phyloP scores from a whole-genome alignment of 2,113 vertebrate species.

The Centropus unirufus region DNA sequence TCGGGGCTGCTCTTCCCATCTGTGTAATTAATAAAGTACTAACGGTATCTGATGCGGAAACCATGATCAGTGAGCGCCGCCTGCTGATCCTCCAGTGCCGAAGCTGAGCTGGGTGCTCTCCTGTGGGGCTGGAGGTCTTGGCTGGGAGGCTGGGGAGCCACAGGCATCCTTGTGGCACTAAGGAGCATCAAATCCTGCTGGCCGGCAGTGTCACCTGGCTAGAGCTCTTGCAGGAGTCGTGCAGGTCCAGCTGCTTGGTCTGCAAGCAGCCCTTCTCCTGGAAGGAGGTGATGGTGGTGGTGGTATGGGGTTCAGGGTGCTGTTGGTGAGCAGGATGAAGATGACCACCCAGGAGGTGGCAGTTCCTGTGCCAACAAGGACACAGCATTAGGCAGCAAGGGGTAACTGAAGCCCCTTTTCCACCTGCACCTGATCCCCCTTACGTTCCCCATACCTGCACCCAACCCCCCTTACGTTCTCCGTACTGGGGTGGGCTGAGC shows the following conservation, averaged over 20 bases:
- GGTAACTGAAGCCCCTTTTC: neutral
- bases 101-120: rapidly evolving
- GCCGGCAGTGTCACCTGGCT: neutral
- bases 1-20: neutral
- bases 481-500: rapidly evolving
- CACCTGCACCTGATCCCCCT: neutral
- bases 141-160: neutral
- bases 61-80: neutral
- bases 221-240: neutral
- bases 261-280: slow-evolving; percentile 24
- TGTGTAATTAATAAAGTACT: slow-evolving; percentile 69
- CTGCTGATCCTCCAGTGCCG: neutral
- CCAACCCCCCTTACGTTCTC: too few relatives aligned
- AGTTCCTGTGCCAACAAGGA: neutral
- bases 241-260: neutral
- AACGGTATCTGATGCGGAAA: neutral
- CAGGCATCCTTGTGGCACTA: rapidly evolving
- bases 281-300: slow-evolving; percentile 37
- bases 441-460: too few relatives aligned
- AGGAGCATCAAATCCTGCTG: neutral
- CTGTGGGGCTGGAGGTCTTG: neutral
- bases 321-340: slow-evolving; percentile 66
- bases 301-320: slow-evolving; percentile 37
- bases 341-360: slow-evolving; percentile 64
- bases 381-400: neutral